Evolutionary conservation across 2,797 vertebrate species (phyloP).

Genomic region (Phoxinus dragarum): DNA sequence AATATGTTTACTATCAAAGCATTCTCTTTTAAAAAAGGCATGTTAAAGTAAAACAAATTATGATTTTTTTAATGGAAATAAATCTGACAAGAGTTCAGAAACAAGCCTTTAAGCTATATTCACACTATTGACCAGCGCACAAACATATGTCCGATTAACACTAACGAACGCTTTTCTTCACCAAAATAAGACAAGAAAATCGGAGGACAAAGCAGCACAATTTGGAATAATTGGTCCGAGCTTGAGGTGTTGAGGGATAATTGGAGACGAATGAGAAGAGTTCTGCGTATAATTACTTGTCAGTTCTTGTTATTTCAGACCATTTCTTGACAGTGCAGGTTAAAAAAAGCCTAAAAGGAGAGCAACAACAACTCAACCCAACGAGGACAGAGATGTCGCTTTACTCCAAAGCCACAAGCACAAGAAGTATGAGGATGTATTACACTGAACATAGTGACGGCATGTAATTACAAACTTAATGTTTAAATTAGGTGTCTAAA

Average conservation of each 20-base stretch:
- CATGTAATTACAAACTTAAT: background rate
- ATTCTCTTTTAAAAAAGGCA: background rate
- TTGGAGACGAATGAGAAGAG: slow-evolving; percentile 58
- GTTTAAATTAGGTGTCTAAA: slow-evolving; percentile 10
- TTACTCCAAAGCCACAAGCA: slow-evolving; percentile 11
- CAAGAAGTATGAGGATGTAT: slow-evolving; percentile 2
- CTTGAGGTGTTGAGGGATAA: slow-evolving; percentile 57
- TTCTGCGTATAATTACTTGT: slow-evolving; percentile 60
- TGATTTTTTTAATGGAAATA: background rate
- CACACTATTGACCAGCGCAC: slow-evolving; percentile 27
- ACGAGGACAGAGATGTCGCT: background rate
- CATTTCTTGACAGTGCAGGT: slow-evolving; percentile 45
- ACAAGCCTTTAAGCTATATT: background rate
- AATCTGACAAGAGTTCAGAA: background rate
- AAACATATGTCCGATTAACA: slow-evolving; percentile 36
- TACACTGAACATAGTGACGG: background rate
- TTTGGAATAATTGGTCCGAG: slow-evolving; percentile 62
- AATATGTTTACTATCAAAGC: background rate
- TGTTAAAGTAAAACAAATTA: background rate
- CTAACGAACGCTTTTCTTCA: slow-evolving; percentile 50
- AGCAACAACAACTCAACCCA: background rate
- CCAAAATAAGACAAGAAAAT: slow-evolving; percentile 48
- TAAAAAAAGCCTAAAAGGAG: slow-evolving; percentile 10
- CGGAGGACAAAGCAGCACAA: slow-evolving; percentile 50
- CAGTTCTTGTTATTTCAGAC: slow-evolving; percentile 59